Conservation (phyloP, 2,888 invertebrate species). For the Drosophila kambysellisi region DNA sequence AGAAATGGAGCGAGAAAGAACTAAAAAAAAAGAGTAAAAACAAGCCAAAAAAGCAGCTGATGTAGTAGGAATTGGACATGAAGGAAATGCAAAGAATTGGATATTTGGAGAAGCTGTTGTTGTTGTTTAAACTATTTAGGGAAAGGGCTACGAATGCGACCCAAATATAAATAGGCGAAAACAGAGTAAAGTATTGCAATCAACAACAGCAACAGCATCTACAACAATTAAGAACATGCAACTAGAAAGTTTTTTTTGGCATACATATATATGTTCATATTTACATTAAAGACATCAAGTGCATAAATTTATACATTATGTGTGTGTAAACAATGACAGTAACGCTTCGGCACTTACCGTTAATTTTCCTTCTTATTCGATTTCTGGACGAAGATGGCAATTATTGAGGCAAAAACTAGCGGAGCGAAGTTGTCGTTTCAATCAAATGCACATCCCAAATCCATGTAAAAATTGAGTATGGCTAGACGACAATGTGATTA, state of each 20-base stretch:
- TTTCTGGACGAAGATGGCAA: constrained; percentile 56
- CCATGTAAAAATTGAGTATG: constrained; percentile 36
- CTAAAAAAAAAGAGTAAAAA: constrained; percentile 73
- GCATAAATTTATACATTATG: not conserved
- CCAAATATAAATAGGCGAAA: constrained; percentile 8
- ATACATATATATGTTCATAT: not conserved
- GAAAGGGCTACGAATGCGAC: constrained; percentile 6
- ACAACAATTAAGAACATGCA: constrained; percentile 5
- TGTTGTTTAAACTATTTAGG: constrained; percentile 15
- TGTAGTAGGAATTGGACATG: constrained; percentile 51
- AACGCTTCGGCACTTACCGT: constrained; percentile 47
- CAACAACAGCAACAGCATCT: constrained; percentile 11
- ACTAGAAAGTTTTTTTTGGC: constrained; percentile 45
- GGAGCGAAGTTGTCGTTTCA: constrained; percentile 49
- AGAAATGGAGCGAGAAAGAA: constrained; percentile 10
- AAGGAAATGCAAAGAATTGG: constrained; percentile 39
- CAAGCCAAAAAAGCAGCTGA: constrained; percentile 68
- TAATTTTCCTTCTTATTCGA: constrained; percentile 49
- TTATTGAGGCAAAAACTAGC: constrained; percentile 38
- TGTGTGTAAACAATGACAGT: constrained; percentile 36
- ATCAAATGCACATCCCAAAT: constrained; percentile 37
- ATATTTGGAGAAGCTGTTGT: constrained; percentile 37
- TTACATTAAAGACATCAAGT: not conserved
- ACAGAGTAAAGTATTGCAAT: constrained; percentile 14
- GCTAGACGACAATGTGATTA: constrained; percentile 30